phyloP scores from a whole-genome alignment of 37 sponge, comb jelly and placozoan genomes.

The Ianthella basta region DNA sequence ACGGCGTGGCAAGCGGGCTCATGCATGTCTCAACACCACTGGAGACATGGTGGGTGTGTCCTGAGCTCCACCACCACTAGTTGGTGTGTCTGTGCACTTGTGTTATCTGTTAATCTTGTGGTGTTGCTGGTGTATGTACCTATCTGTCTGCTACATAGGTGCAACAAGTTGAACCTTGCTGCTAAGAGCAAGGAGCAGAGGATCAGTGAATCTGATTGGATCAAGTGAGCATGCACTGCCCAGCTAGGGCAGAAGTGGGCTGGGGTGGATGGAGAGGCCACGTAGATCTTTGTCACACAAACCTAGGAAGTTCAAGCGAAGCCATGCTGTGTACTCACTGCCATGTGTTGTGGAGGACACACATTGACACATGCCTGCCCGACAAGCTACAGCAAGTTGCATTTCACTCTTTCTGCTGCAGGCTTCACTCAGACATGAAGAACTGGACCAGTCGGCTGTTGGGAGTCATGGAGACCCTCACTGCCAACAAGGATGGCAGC shows the following conservation, averaged over 20 bases:
- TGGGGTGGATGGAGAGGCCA: no score
- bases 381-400: no score
- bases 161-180: not conserved
- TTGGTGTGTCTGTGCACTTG: no score
- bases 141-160: not conserved
- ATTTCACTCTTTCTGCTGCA: not conserved
- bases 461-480: not conserved
- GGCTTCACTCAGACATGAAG: conserved; percentile 14
- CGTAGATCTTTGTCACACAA: no score
- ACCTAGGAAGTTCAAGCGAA: no score
- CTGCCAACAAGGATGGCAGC: not conserved
- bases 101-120: no score
- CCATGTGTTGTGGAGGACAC: not conserved
- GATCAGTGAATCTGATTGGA: conserved; percentile 49
- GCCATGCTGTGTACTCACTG: no score
- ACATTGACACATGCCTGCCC: not conserved
- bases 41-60: conserved; percentile 65
- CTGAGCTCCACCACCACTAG: not conserved
- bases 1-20: conserved; percentile 82
- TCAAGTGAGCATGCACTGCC: conserved; percentile 32
- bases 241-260: no score
- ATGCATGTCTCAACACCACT: conserved; percentile 73
- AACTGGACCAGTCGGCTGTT: not conserved
- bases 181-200: not conserved
- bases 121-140: conserved; percentile 26